Conservation (phyloP, 2,888 invertebrate species). For the Dexiosoma caninum region DNA sequence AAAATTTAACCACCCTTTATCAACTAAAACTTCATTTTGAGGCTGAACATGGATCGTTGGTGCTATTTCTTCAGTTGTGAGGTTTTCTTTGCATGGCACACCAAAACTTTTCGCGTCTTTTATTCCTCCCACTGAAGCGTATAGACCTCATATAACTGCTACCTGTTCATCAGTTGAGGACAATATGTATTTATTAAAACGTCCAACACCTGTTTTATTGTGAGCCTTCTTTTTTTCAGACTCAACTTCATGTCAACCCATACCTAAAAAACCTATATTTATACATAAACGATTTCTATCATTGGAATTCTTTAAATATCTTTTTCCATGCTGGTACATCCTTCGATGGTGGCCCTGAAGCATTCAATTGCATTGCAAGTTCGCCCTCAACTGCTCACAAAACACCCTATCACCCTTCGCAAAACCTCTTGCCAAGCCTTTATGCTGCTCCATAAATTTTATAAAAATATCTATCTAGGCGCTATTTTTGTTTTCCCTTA, state of each 20-base stretch:
- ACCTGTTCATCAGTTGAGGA: neutral
- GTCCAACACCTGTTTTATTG: neutral
- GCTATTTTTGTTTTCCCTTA: neutral
- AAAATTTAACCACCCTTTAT: too few species aligned
- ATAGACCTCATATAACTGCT: neutral
- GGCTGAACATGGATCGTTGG: too few species aligned
- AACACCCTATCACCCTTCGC: neutral
- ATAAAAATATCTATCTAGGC: neutral
- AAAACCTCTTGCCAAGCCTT: neutral
- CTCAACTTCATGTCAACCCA: too few species aligned
- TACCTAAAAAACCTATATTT: too few species aligned
- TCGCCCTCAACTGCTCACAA: neutral
- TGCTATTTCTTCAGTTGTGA: too few species aligned
- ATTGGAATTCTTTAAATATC: too few species aligned
- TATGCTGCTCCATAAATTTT: neutral
- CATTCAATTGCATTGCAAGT: neutral
- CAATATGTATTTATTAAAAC: neutral
- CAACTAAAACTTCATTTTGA: too few species aligned
- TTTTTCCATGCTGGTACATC: neutral
- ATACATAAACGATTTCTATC: too few species aligned
- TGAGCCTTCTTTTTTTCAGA: too few species aligned
- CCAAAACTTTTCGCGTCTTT: neutral
- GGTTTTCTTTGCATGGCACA: too few species aligned
- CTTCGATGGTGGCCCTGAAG: neutral
- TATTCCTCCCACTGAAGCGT: neutral